Conservation (phyloP, 2,888 invertebrate genomes). For the Ferrisia virgata region DNA sequence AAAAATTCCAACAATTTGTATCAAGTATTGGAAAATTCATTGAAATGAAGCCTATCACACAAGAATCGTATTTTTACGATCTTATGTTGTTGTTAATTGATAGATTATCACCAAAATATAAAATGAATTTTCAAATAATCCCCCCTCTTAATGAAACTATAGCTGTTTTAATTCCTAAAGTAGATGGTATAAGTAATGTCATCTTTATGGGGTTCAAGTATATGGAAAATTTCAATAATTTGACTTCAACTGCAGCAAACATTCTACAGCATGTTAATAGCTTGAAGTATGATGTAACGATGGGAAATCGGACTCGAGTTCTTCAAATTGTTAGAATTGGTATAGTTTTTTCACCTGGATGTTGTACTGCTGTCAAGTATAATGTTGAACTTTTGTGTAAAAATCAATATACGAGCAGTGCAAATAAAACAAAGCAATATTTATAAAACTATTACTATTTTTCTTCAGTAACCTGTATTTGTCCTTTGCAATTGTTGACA, state of each 20-base stretch:
- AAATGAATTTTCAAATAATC: not conserved
- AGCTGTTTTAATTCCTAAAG: not conserved
- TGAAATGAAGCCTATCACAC: not conserved
- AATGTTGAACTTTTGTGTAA: not conserved
- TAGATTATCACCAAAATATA: not conserved
- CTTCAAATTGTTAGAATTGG: not conserved
- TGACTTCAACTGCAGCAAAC: not conserved
- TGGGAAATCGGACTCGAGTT: not conserved
- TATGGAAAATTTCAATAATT: not conserved
- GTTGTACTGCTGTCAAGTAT: not conserved
- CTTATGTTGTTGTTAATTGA: not conserved
- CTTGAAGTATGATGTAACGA: not conserved
- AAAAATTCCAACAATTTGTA: not conserved
- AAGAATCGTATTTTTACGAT: not conserved
- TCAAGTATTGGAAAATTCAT: not conserved
- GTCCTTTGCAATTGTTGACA: no score
- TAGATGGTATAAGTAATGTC: not conserved
- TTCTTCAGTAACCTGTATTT: no score
- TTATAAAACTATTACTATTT: no score
- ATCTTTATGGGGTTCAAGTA: not conserved
- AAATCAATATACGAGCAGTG: no score
- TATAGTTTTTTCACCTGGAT: not conserved
- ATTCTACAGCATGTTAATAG: not conserved
- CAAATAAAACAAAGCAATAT: no score
- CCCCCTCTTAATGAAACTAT: not conserved